phyloP scores from a whole-genome alignment of 2,797 vertebrate genomes.

The Phalloptychus januarius region DNA sequence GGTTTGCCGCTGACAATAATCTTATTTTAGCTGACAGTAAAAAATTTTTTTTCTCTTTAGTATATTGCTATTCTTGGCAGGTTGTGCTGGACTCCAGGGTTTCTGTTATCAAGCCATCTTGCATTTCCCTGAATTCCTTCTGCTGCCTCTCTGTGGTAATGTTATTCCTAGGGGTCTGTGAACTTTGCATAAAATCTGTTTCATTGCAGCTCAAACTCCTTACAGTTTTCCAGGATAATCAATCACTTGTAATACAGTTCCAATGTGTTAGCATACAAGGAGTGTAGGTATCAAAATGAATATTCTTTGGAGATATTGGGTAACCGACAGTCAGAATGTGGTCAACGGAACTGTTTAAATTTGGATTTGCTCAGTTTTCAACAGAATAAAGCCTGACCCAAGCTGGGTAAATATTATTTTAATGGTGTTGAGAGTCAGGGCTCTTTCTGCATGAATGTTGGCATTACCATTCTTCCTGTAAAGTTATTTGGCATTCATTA shows the following conservation, averaged over 20 bases:
- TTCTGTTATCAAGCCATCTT: slow-evolving; percentile 72
- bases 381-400: slow-evolving; percentile 67
- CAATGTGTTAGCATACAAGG: slow-evolving; percentile 70
- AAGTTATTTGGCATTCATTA: slow-evolving; percentile 52
- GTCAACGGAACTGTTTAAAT: slow-evolving; percentile 60
- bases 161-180: slow-evolving; percentile 73
- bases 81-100: slow-evolving; percentile 53
- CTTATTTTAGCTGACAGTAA: slow-evolving; percentile 52
- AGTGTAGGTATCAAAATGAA: slow-evolving; percentile 56
- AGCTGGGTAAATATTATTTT: slow-evolving; percentile 75
- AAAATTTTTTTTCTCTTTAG: slow-evolving; percentile 70
- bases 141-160: slow-evolving; percentile 50
- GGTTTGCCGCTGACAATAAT: slow-evolving; percentile 67
- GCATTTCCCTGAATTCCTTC: slow-evolving; percentile 50
- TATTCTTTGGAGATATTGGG: slow-evolving; percentile 60
- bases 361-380: slow-evolving; percentile 65
- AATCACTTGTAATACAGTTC: slow-evolving; percentile 75
- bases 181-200: slow-evolving; percentile 73
- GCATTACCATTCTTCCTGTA: slow-evolving; percentile 64
- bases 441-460: slow-evolving; percentile 72
- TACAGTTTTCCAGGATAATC: slow-evolving; percentile 67
- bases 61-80: slow-evolving; percentile 79
- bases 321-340: slow-evolving; percentile 70
- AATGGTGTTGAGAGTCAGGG: slow-evolving; percentile 56
- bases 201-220: slow-evolving; percentile 73